These are phyloP conservation scores for Smittia aterrima DNA, from an alignment of 2,888 invertebrate species.

Conservation along the genomic window DNA sequence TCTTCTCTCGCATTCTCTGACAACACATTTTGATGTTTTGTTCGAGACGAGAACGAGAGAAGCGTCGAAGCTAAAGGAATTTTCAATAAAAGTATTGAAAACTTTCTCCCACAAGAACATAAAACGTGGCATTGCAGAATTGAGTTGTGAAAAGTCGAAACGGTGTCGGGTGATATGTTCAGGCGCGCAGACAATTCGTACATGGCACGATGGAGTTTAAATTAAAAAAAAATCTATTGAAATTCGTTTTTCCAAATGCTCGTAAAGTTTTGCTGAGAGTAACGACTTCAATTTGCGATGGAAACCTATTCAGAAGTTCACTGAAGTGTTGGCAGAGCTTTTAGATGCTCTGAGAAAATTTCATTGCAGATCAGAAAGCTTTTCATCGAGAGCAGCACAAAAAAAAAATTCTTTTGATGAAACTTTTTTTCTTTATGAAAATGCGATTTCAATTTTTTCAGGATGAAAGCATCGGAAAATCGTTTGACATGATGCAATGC, in stretches of 20 bases:
- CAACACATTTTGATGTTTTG: conserved; percentile 14
- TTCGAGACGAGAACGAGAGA: background rate
- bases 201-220: conserved; percentile 14
- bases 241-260: background rate
- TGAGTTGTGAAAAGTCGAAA: conserved; percentile 2
- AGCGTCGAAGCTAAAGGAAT: background rate
- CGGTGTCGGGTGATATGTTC: background rate
- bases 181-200: background rate
- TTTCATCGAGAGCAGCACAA: background rate
- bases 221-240: conserved; percentile 16
- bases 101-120: background rate
- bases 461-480: background rate
- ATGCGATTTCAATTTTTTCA: background rate
- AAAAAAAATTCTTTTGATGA: background rate
- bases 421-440: background rate
- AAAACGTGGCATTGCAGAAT: background rate
- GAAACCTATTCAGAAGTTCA: background rate
- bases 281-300: background rate
- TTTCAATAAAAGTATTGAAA: conserved; percentile 19
- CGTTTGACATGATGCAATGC: background rate
- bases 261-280: background rate
- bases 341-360: background rate
- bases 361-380: background rate
- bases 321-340: background rate
- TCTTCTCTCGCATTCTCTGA: background rate